Evolutionary conservation across 2,888 invertebrate genomes (phyloP).

Genomic region (Chrysina gloriosa): DNA sequence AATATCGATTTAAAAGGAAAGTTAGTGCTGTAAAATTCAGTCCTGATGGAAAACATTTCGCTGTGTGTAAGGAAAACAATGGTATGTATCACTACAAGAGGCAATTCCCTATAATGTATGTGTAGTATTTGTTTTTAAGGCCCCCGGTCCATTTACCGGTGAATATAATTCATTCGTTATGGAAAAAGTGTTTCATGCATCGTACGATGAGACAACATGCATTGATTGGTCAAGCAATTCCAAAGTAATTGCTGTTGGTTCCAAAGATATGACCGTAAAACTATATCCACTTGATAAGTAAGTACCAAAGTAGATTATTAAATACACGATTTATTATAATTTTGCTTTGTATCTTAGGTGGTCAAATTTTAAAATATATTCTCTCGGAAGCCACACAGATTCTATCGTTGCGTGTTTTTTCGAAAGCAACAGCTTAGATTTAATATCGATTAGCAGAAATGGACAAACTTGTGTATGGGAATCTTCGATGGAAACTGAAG

Average conservation of each 20-base stretch:
- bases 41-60: constrained; percentile 93
- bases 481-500: constrained; percentile 79
- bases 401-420: constrained; percentile 89
- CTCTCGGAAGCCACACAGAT: constrained; percentile 87
- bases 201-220: constrained; percentile 86
- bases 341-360: constrained; percentile 56
- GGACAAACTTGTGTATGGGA: constrained; percentile 91
- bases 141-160: constrained; percentile 83
- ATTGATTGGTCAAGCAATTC: constrained; percentile 96
- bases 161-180: constrained; percentile 91
- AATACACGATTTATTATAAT: constrained; percentile 2
- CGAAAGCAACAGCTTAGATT: constrained; percentile 84
- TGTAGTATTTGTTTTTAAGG: constrained; percentile 84
- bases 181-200: constrained; percentile 83
- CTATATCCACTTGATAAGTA: constrained; percentile 81
- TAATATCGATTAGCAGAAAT: constrained; percentile 85
- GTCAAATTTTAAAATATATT: constrained; percentile 80
- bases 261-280: constrained; percentile 89
- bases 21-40: constrained; percentile 88
- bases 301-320: constrained; percentile 39
- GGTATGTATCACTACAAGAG: constrained; percentile 65
- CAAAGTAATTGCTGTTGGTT: constrained; percentile 87
- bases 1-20: constrained; percentile 82
- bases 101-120: not conserved
- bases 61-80: constrained; percentile 86